Conservation (phyloP, 2,797 vertebrate species). For the Sphenopsis melanotis region DNA sequence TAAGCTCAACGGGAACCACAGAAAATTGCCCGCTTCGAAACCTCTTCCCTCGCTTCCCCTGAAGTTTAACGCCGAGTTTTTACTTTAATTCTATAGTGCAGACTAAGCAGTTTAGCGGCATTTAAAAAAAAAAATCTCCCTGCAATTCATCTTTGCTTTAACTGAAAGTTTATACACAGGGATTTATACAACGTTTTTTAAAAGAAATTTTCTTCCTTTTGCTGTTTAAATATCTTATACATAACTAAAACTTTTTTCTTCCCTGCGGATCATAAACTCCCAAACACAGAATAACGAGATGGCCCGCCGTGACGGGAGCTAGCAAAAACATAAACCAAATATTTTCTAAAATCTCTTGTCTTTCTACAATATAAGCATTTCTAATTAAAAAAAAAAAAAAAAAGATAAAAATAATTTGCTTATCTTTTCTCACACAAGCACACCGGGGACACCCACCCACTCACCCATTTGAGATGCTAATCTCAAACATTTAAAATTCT, state of each 20-base stretch:
- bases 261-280: not conserved
- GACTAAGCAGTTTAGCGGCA: not conserved
- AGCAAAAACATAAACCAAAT: not conserved
- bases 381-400: not conserved
- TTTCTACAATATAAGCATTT: not conserved
- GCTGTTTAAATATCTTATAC: not conserved
- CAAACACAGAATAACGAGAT: not conserved
- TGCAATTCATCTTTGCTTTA: not conserved
- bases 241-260: not conserved
- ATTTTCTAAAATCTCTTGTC: not conserved
- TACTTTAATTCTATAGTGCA: slow-evolving; percentile 2
- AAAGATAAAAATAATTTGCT: not conserved
- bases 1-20: not conserved
- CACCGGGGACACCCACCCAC: not conserved
- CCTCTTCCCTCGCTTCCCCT: not conserved
- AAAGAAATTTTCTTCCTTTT: not conserved
- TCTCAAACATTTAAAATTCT: not conserved
- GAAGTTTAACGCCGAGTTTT: slow-evolving; percentile 13
- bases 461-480: not conserved
- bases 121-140: not conserved
- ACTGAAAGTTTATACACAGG: not conserved
- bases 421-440: not conserved
- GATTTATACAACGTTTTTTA: not conserved
- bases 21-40: not conserved
- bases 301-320: not conserved